Conservation (phyloP, 2,113 vertebrate genomes). For the Microcebus lehilahytsara region DNA sequence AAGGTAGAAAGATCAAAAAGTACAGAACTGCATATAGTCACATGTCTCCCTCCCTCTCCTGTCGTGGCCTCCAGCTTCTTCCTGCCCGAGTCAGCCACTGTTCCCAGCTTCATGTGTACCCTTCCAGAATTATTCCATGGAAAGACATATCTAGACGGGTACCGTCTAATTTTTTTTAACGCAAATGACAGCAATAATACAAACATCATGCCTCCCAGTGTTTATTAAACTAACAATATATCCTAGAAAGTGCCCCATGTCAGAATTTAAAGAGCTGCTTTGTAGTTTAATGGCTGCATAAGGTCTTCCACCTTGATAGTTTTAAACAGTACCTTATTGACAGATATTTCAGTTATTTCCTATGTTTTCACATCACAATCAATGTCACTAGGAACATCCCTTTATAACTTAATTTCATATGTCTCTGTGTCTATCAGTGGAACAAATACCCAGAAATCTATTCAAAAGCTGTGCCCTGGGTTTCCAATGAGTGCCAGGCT, state of each 20-base stretch:
- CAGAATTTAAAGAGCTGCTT: no score
- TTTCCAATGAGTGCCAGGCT: not conserved
- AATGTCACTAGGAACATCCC: no score
- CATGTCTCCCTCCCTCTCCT: no score
- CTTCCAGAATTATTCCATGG: not conserved
- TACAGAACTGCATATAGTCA: no score
- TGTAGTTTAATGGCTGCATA: no score
- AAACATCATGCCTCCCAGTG: not conserved
- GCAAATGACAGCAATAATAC: not conserved
- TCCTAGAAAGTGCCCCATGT: no score
- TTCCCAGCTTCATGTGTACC: not conserved
- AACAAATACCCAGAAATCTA: not conserved
- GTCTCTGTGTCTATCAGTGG: not conserved
- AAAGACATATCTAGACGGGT: not conserved
- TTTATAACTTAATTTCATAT: no score
- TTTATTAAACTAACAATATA: no score
- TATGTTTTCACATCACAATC: not conserved
- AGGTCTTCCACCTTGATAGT: not conserved
- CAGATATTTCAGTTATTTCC: not conserved
- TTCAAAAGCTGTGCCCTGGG: not conserved
- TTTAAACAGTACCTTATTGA: not conserved
- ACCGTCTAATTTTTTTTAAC: no score
- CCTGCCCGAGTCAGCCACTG: no score
- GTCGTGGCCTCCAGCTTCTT: no score
- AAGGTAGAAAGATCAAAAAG: no score